These are phyloP conservation scores for Aphodius sticticus DNA, from an alignment of 2,888 invertebrate species.

Conservation along the genomic window DNA sequence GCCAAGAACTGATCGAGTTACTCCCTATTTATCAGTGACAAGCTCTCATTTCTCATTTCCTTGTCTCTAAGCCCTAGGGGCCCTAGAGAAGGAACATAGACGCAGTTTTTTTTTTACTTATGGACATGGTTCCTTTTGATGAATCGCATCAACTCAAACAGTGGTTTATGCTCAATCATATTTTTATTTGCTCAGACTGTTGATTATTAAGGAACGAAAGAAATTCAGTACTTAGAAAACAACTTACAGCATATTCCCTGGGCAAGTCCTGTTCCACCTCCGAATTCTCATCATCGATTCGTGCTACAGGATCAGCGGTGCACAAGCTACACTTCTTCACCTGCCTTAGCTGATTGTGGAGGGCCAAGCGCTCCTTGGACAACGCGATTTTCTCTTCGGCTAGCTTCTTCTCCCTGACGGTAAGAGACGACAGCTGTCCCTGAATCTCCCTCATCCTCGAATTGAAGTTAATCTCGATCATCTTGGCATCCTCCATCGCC, in stretches of 20 bases:
- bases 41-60: no score
- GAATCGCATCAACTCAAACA: no score
- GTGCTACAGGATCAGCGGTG: not conserved
- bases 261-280: constrained; percentile 21
- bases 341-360: constrained; percentile 63
- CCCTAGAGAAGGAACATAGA: no score
- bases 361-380: constrained; percentile 66
- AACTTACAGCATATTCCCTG: not conserved
- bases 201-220: no score
- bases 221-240: not conserved
- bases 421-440: constrained; percentile 65
- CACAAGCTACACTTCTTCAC: constrained; percentile 53
- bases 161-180: no score
- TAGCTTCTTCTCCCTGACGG: constrained; percentile 67
- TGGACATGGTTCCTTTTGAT: no score
- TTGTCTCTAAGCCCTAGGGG: no score
- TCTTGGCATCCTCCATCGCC: constrained; percentile 56
- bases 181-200: no score
- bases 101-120: no score
- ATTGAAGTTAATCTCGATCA: constrained; percentile 63
- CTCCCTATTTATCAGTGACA: no score
- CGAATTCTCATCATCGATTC: constrained; percentile 14
- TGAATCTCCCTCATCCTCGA: constrained; percentile 67
- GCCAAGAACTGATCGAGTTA: no score
- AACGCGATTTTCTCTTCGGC: constrained; percentile 68